Conservation (phyloP, 2,888 invertebrate genomes). For the Lepidochrysops patricia region DNA sequence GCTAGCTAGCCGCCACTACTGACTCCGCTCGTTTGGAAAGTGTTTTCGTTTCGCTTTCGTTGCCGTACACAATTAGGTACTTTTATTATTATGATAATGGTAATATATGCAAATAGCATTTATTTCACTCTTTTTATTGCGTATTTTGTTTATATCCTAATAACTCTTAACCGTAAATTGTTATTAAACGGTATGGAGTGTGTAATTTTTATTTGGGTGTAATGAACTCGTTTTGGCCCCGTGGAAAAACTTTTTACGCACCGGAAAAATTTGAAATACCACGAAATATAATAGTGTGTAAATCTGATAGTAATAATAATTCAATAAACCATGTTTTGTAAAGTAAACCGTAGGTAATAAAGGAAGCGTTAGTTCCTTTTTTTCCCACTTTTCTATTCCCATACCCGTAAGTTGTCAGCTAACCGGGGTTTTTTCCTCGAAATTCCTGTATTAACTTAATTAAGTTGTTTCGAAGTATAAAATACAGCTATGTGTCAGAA, state of each 20-base stretch:
- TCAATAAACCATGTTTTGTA: too few species aligned
- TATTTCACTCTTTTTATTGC: background rate
- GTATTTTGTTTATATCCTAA: conserved; percentile 3
- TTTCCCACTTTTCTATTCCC: background rate
- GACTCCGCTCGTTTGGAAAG: conserved; percentile 15
- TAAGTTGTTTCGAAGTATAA: background rate
- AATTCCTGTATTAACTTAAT: background rate
- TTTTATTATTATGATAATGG: conserved; percentile 10
- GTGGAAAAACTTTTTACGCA: background rate
- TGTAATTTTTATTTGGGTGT: background rate
- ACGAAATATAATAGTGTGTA: too few species aligned
- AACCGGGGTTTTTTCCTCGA: background rate
- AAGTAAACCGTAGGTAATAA: too few species aligned
- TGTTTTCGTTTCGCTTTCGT: conserved; percentile 15
- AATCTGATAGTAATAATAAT: too few species aligned
- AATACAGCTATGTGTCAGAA: background rate
- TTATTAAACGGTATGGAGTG: background rate
- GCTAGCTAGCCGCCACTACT: background rate
- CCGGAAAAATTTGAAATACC: too few species aligned
- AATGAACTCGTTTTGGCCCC: background rate
- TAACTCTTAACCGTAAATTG: conserved; percentile 9
- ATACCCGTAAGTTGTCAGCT: background rate
- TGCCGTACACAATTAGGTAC: conserved; percentile 15
- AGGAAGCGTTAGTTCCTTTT: background rate
- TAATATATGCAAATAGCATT: conserved; percentile 8